Percentiles rank a stretch among this genome's conserved stretches.
Conservation (phyloP, 2,888 invertebrate genomes). For the Nycteola revayana region DNA sequence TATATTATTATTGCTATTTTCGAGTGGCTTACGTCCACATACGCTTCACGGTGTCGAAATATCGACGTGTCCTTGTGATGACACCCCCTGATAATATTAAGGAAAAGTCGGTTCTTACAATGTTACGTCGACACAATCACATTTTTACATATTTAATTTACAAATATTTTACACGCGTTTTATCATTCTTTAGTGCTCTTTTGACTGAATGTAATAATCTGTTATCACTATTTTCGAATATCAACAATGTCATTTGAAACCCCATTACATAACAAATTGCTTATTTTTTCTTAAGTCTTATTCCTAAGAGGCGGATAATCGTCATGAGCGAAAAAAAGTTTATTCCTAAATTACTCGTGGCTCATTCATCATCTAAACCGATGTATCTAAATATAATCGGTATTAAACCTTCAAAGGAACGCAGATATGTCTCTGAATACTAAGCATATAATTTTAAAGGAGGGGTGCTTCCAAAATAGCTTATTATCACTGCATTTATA, state of each 20-base stretch:
- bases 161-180: slow-evolving; percentile 16
- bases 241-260: slow-evolving; percentile 26
- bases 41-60: no score
- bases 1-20: no score
- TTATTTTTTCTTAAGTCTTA: slow-evolving; percentile 57
- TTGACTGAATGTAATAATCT: slow-evolving; percentile 23
- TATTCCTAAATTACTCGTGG: slow-evolving; percentile 29
- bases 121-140: slow-evolving; percentile 21
- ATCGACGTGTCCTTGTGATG: slow-evolving; percentile 5
- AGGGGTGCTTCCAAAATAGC: neutral
- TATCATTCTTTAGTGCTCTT: slow-evolving; percentile 13
- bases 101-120: slow-evolving; percentile 29
- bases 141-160: slow-evolving; percentile 25
- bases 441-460: slow-evolving; percentile 11
- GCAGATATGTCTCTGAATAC: slow-evolving; percentile 25
- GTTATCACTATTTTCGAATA: slow-evolving; percentile 24
- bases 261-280: slow-evolving; percentile 34
- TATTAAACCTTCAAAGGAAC: slow-evolving; percentile 24
- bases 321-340: slow-evolving; percentile 60
- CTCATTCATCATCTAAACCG: slow-evolving; percentile 14
- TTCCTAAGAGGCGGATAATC: slow-evolving; percentile 71
- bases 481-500: no score
- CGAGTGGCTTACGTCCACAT: no score
- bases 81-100: slow-evolving; percentile 10
- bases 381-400: slow-evolving; percentile 27